Evolutionary conservation across 2,113 vertebrate genomes (phyloP).

Genomic region (Pseudorectes ferrugineus): DNA sequence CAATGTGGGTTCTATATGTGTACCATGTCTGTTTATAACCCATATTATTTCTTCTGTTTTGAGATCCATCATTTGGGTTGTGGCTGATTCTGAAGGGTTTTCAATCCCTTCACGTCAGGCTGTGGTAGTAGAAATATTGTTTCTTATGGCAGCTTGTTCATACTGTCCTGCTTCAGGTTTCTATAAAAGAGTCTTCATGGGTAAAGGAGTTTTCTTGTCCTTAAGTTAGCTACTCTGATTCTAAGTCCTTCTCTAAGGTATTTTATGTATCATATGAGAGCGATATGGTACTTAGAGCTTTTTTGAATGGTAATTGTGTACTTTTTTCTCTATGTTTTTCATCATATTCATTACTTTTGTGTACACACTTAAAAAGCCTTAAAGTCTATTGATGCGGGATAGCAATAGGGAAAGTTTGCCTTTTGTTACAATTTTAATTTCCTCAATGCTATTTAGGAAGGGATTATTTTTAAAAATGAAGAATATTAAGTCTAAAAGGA

Average conservation of each 20-base stretch:
- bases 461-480: background rate
- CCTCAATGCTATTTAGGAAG: conserved; percentile 27
- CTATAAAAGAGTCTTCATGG: background rate
- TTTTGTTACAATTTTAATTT: conserved; percentile 29
- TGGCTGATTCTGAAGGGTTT: background rate
- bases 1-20: accelerated
- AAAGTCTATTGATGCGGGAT: background rate
- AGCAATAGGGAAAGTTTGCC: background rate
- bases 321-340: background rate
- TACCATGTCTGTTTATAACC: background rate
- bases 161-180: background rate
- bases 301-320: background rate
- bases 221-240: background rate
- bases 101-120: background rate
- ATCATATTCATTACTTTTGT: background rate
- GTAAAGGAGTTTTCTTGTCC: background rate
- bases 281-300: background rate
- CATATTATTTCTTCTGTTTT: background rate
- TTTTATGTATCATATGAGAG: background rate
- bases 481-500: background rate
- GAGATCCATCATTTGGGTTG: background rate
- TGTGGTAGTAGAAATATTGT: background rate
- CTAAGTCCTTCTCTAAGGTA: background rate
- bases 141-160: background rate
- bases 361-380: background rate